Conservation (phyloP, 2,888 invertebrate genomes). For the Smittia aterrima region DNA sequence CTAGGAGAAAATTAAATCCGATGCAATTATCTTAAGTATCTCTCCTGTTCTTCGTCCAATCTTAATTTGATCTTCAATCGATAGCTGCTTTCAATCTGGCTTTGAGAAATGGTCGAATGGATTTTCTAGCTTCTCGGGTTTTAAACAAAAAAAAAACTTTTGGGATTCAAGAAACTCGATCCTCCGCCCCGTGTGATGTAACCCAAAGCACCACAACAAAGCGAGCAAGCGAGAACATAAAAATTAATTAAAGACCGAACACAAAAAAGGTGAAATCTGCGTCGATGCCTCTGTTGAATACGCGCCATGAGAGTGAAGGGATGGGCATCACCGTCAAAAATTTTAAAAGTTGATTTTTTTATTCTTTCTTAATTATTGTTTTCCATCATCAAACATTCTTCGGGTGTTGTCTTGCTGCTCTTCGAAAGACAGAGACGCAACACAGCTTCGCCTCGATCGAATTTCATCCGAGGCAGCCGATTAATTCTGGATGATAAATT, state of each 20-base stretch:
- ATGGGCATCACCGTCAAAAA: constrained; percentile 22
- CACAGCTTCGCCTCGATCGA: neutral
- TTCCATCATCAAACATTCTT: constrained; percentile 29
- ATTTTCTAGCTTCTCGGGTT: constrained; percentile 3
- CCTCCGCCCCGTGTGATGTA: constrained; percentile 9
- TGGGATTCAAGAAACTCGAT: neutral
- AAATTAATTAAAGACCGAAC: constrained; percentile 40
- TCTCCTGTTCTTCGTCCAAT: constrained; percentile 19
- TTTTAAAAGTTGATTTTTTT: constrained; percentile 18
- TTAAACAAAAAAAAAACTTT: neutral
- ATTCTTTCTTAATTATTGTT: constrained; percentile 31
- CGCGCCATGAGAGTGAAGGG: neutral
- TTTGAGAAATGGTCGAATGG: constrained; percentile 8
- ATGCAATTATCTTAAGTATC: constrained; percentile 40
- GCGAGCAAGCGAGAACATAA: constrained; percentile 37
- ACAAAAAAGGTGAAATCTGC: constrained; percentile 40
- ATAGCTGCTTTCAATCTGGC: constrained; percentile 2
- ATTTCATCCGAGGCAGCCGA: neutral
- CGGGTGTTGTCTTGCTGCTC: neutral
- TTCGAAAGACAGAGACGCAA: neutral
- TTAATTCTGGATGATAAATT: neutral
- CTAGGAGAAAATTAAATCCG: constrained; percentile 36
- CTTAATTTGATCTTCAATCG: constrained; percentile 16
- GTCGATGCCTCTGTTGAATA: constrained; percentile 13
- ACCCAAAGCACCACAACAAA: constrained; percentile 5